These are phyloP conservation scores for Luidia sarsii DNA, from an alignment of 53 echinoderm and acorn worm genomes.

Conservation along the genomic window DNA sequence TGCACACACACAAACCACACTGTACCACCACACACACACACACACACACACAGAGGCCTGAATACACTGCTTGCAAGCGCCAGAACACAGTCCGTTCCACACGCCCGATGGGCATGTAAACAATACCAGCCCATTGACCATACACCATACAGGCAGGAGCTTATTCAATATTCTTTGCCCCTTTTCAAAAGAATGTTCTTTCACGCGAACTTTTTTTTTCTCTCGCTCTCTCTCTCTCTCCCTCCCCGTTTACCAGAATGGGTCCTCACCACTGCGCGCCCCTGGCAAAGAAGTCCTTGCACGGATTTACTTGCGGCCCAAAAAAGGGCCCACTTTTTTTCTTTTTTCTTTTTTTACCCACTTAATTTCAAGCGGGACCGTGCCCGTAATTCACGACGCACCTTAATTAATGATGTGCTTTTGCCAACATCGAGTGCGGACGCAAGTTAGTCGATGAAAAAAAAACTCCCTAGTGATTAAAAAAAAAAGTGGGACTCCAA, in stretches of 20 bases:
- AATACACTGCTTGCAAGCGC: constrained; percentile 50
- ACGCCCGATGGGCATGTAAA: constrained; percentile 80
- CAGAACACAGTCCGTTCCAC: constrained; percentile 42
- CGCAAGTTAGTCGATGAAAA: too few species aligned
- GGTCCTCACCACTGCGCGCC: constrained; percentile 10
- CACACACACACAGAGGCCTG: constrained; percentile 37
- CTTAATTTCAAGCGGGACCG: not conserved
- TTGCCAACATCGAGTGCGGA: too few species aligned
- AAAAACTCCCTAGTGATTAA: not conserved
- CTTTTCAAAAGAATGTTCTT: constrained; percentile 41
- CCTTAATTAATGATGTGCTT: too few species aligned
- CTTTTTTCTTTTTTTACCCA: too few species aligned
- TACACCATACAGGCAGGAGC: constrained; percentile 54
- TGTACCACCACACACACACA: too few species aligned
- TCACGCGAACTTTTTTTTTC: constrained; percentile 28
- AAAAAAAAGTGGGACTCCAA: not conserved
- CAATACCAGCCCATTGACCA: constrained; percentile 61
- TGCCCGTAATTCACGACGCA: too few species aligned
- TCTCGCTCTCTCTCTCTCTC: too few species aligned
- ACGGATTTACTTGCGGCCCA: constrained; percentile 29
- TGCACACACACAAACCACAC: not conserved
- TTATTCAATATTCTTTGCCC: constrained; percentile 56
- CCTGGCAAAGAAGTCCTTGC: constrained; percentile 33
- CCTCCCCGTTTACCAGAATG: too few species aligned
- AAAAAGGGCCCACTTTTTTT: constrained; percentile 9